Base-by-base conservation (phyloP, 2,113 vertebrate genomes). In the Sebastes fasciatus region DNA sequence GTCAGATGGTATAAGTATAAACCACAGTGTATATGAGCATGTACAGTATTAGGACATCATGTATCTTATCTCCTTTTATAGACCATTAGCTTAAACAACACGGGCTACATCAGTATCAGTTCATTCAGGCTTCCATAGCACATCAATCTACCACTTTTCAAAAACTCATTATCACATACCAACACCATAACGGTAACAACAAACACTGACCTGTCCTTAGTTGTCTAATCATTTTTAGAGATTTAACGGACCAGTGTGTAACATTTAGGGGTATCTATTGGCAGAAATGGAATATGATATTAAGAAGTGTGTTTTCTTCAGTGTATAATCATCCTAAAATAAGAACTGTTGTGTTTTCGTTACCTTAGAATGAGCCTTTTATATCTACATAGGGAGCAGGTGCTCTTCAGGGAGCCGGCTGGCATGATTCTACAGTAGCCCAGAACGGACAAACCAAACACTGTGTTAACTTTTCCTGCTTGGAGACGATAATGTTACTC, bases 1-100 rank as follows among this genome's bases (percentile, higher is more conserved):
- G 88, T 92, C 87, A 91, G 91, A 89, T 86, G 73, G 77, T 83
- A 34, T 82, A 74, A 67, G 82, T 83, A 79, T 87, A 85, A 79
- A 76, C 74, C 73, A 77, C 81, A 88, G 72, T 90, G 83, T 89
- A 92, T 82, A 90, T 86, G 79, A 90, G 90, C 89, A 92, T 93
- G 91, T 93, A 91, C 76, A 92, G 83, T 84, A 81, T 86, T 85
- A 85, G 77, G 84, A 89, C 78, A 87, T 86, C 76, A 69, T 88
- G 77, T 91, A 88, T 71, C 74, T 89, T 80, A 84, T 61, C 77
- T 86, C 72, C 63, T 88, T 88, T 89, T 64, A 77, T 82, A 77
- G 73, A 77, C 58, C 55, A 67, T 82, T 52, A 68, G 78, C 80
- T 78, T 91, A 60, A 87, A 82, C 58, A 82, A 83, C 40, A 81